Evolutionary conservation across 2,113 vertebrate species (phyloP), one percentile per base, ranked within the genome.

Genomic region (Tetraodon nigroviridis): DNA sequence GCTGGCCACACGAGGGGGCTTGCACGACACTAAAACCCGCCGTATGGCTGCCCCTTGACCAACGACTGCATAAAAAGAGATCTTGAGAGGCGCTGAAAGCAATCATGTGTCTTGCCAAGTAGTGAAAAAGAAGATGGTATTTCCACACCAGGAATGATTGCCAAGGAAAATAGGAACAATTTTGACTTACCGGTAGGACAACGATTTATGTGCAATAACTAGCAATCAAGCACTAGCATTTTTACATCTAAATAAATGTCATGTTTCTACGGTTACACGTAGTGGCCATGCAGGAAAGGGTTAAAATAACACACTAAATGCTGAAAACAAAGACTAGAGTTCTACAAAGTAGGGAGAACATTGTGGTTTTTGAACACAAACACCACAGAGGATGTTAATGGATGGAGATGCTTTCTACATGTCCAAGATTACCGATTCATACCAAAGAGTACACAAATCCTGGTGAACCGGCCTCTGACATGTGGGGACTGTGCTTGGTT

Each of bases 1-100:
- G 12, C 22, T 13, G 0, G 32, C 76, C 85, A 81, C 56, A 53
- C 84, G 82, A 67, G 82, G 87, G 87, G 56, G 81, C 59, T 68
- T 4, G 47, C 32, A 69, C 50, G 51, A 50, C 71, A 27, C 47
- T 41, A 51, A 32, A 7, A 8, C 49, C 62, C 64, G 7, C 8
- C n/a, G 4, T 42, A 22, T 3, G 29, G 8, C 29, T 10, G 29
- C 29, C 29, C 1, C 29, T 32, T 32, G 6, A 2, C 53, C 18
- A 37, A 41, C 18, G 27, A 44, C 18, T 56, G 59, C 3, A 1
- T 63, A 8, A 13, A 13, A 24, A 24, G 20, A 48, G 51, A 27
- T 55, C 37, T 45, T 47, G 54, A 67, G 58, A 71, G 53, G 58
- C 65, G 67, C 20, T 70, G 70, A 79, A 71, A 80, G 67, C 42